phyloP scores from a whole-genome alignment of 2,888 invertebrate genomes.

The Nemotelus nigrinus region DNA sequence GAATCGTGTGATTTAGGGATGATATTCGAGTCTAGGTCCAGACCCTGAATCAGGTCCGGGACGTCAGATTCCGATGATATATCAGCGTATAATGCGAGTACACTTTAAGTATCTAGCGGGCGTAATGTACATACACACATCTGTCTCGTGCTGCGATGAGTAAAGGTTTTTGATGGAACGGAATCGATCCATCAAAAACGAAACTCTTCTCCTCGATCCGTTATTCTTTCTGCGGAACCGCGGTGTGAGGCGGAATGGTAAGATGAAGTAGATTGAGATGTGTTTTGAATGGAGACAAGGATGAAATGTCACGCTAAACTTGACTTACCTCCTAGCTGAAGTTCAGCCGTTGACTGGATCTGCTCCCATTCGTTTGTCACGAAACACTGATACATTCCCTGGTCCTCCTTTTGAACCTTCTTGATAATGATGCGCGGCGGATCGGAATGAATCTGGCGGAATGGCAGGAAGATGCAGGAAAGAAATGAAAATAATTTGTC shows the following conservation, averaged over 20 bases:
- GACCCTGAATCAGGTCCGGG: no score
- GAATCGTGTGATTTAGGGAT: no score
- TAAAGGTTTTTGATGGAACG: background rate
- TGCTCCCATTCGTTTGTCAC: constrained; percentile 86
- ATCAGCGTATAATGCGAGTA: no score
- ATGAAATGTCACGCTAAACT: constrained; percentile 23
- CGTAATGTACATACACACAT: background rate
- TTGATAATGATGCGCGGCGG: constrained; percentile 70
- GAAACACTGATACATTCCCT: constrained; percentile 93
- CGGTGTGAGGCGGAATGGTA: background rate
- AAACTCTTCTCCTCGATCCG: background rate
- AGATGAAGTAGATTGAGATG: background rate
- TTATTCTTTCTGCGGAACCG: background rate
- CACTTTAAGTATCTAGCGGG: no score
- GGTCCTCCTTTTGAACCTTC: constrained; percentile 80
- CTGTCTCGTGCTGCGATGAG: background rate
- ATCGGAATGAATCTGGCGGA: constrained; percentile 61
- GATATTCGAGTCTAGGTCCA: no score
- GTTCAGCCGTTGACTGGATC: constrained; percentile 83
- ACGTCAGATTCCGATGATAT: no score
- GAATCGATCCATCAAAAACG: constrained; percentile 20
- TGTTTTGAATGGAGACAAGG: background rate
- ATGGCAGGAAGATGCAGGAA: background rate
- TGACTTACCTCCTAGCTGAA: constrained; percentile 78
- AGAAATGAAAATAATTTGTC: background rate